These are phyloP conservation scores for Lepidocolaptes lacrymiger DNA, from an alignment of 2,797 vertebrate genomes.

Conservation along the genomic window DNA sequence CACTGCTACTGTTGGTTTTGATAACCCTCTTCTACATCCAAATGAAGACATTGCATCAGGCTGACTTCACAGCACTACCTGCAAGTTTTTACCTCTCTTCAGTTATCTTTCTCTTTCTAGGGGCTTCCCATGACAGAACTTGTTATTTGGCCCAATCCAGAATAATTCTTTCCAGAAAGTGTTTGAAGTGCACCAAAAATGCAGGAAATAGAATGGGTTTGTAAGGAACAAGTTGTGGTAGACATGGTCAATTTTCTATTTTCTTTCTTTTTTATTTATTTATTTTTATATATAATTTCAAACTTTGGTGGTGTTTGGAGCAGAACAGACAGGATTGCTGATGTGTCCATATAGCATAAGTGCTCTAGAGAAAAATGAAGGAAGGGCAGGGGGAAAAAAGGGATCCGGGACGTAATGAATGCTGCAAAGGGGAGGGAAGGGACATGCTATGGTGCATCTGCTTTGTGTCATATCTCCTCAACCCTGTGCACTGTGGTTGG, in stretches of 20 bases:
- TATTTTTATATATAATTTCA: neutral
- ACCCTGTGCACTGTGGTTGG: neutral
- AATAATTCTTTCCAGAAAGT: neutral
- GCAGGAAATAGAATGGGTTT: neutral
- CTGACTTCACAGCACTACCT: neutral
- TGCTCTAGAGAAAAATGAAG: neutral
- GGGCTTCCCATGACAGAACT: neutral
- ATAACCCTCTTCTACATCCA: neutral
- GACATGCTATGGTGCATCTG: neutral
- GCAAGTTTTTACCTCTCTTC: neutral
- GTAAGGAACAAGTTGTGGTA: neutral
- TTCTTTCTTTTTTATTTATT: neutral
- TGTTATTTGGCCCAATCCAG: neutral
- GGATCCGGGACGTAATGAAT: neutral
- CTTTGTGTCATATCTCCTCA: neutral
- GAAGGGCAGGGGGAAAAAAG: rapidly evolving
- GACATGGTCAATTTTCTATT: neutral
- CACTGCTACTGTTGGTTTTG: neutral
- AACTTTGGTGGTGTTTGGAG: neutral
- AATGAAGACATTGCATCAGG: neutral
- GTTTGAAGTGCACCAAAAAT: neutral
- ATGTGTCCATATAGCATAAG: rapidly evolving
- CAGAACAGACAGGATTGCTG: neutral
- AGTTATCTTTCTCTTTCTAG: neutral
- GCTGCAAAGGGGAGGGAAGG: neutral